Conservation (phyloP, 1,140 invertebrate species). For the Cheumatopsyche charites region DNA sequence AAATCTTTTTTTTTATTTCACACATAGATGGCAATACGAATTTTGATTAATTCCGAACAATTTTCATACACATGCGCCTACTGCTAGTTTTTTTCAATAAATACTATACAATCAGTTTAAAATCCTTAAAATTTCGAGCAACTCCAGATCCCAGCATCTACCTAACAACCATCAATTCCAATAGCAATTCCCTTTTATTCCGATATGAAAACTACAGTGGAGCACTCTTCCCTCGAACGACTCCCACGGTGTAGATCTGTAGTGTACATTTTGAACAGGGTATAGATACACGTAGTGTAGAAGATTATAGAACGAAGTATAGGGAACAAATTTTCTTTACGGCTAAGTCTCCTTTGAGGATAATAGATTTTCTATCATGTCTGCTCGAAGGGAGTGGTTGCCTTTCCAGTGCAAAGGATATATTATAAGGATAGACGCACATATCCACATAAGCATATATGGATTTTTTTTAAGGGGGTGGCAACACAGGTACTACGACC, state of each 20-base stretch:
- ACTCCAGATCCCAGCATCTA: no score
- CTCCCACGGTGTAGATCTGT: slow-evolving; percentile 22
- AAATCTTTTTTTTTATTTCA: no score
- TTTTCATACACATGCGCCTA: no score
- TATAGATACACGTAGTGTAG: slow-evolving; percentile 45
- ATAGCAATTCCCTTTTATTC: no score
- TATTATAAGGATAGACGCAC: not conserved
- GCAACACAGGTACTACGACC: not conserved
- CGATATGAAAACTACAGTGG: no score
- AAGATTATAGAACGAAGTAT: slow-evolving; percentile 48
- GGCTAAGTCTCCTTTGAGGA: slow-evolving; percentile 49
- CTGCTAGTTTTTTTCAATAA: no score
- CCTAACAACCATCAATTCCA: no score
- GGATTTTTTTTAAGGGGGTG: not conserved
- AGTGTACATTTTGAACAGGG: slow-evolving; percentile 42
- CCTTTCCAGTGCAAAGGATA: slow-evolving; percentile 31
- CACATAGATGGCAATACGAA: no score
- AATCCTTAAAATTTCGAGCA: no score
- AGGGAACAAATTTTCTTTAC: slow-evolving; percentile 50
- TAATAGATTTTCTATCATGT: slow-evolving; percentile 51
- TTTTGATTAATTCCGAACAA: no score
- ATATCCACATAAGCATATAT: not conserved
- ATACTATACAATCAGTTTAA: no score
- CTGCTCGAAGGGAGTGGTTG: slow-evolving; percentile 41
- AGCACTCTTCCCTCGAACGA: not conserved